Evolutionary conservation across 2,797 vertebrate species (phyloP).

Genomic region (Parauchenoglanis ngamensis): DNA sequence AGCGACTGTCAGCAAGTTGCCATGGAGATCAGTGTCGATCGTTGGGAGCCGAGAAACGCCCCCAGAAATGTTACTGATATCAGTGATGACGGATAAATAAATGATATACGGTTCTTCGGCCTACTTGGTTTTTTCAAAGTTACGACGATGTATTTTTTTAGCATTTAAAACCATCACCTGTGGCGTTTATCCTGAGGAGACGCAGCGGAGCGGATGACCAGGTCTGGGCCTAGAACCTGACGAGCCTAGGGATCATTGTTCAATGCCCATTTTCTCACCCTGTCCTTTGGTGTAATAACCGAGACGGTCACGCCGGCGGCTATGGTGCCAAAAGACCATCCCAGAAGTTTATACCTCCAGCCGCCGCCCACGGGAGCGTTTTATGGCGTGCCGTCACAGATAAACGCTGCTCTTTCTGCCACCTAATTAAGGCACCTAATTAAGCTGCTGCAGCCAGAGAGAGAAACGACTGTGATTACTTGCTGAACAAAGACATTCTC

Average conservation of each 20-base stretch:
- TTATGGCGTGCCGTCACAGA: constrained; percentile 48
- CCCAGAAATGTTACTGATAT: no score
- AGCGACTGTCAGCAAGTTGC: not conserved
- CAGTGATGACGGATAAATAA: not conserved
- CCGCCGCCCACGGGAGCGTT: constrained; percentile 41
- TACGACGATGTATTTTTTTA: not conserved
- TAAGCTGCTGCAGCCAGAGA: constrained; percentile 61
- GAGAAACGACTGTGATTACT: constrained; percentile 60
- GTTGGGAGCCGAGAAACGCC: not conserved
- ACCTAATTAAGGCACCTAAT: constrained; percentile 64
- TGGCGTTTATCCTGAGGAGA: not conserved
- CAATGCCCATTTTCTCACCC: not conserved
- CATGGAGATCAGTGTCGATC: not conserved
- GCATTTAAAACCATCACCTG: not conserved
- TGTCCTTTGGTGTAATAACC: not conserved
- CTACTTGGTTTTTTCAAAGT: not conserved
- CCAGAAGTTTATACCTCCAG: constrained; percentile 36
- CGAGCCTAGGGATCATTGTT: not conserved
- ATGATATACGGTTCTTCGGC: not conserved
- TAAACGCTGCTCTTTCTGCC: constrained; percentile 50
- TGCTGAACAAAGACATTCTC: constrained; percentile 59
- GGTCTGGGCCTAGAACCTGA: not conserved
- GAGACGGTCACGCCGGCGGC: constrained; percentile 11
- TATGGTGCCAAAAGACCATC: constrained; percentile 22
- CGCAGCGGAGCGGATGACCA: not conserved